A percentile compares a stretch with the other conserved stretches of the same genome.
Conservation (phyloP, 2,113 vertebrate genomes). For the Gymnobelideus leadbeateri region DNA sequence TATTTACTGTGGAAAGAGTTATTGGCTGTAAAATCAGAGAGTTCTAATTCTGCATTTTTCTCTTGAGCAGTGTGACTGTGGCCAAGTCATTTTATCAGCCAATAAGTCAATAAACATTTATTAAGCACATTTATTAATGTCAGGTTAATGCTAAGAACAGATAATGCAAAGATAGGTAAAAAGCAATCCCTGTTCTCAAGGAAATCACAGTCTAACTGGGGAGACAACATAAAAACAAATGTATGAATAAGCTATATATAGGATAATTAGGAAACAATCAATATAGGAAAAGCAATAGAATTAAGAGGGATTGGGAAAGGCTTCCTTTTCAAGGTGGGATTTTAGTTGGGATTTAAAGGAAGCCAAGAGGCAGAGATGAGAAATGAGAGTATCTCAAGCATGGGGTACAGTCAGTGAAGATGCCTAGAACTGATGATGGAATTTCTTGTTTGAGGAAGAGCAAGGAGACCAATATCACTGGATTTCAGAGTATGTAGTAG, state of each 20-base stretch:
- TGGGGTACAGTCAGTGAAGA: background rate
- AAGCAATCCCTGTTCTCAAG: background rate
- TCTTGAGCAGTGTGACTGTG: background rate
- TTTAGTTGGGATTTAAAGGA: background rate
- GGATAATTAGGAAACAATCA: background rate
- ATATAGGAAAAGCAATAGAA: background rate
- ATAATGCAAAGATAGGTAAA: background rate
- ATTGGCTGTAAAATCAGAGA: background rate
- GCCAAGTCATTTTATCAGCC: background rate
- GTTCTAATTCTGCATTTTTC: background rate
- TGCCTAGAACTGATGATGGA: background rate
- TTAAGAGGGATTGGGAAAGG: background rate
- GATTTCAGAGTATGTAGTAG: background rate
- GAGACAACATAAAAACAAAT: background rate
- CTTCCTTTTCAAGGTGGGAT: background rate
- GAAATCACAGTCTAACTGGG: background rate
- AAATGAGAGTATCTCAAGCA: background rate
- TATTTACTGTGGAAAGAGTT: background rate
- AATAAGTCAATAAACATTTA: background rate
- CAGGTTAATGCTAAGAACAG: background rate
- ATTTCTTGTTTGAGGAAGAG: background rate
- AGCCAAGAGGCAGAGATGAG: background rate
- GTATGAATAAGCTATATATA: background rate
- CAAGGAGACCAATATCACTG: background rate
- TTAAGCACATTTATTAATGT: background rate